Base-by-base conservation (phyloP, 2,113 vertebrate species). In the Neodontobutis hainanensis region DNA sequence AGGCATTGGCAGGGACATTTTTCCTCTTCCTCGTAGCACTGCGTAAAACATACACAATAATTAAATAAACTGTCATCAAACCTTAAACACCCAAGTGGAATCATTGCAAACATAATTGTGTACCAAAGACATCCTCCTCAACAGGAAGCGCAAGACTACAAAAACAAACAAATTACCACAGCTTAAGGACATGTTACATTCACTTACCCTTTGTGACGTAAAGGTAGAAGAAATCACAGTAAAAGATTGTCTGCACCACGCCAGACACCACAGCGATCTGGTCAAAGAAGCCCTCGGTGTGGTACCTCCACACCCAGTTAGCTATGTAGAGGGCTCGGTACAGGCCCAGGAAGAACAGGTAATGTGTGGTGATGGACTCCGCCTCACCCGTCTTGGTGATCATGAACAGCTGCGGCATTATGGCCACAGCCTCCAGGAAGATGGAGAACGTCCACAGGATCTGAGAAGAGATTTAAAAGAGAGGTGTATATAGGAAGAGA, bases 401-500 rank as follows among this genome's bases (percentile, higher is more conserved):
- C 96, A 99, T 97, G 86, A 99, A 99, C 46, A 99, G 95, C 84
- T 99, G 97, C 0, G 97, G 97, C 82, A 99, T 92, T 70, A 99
- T 99, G 65, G 97, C 95, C 80, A 99, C 96, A 0, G 97, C 93
- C 73, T 99, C 97, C 92, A 99, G 89, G 87, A 98, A 99, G 88
- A 99, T 98, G 46, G 97, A 99, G 88, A 99, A 99, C 2, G 97
- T 97, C 97, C 97, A 99, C 80, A 99, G 89, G 72, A 99, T 92
- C 97, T 99, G 70, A 55, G 19, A 9, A 0, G 49, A 36, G 32
- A 19, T 12, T 43, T 8, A 2, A 43, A 12, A 43, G 42, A 2
- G 42, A 43, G 19, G 19, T 3, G 19, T 27, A 27, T 27, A 27
- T 27, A 27, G 3, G 19, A 27, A 27, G 19, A 27, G 19, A 27